phyloP scores from a whole-genome alignment of 2,888 invertebrate species.

The Drosophila parthenogenetica region DNA sequence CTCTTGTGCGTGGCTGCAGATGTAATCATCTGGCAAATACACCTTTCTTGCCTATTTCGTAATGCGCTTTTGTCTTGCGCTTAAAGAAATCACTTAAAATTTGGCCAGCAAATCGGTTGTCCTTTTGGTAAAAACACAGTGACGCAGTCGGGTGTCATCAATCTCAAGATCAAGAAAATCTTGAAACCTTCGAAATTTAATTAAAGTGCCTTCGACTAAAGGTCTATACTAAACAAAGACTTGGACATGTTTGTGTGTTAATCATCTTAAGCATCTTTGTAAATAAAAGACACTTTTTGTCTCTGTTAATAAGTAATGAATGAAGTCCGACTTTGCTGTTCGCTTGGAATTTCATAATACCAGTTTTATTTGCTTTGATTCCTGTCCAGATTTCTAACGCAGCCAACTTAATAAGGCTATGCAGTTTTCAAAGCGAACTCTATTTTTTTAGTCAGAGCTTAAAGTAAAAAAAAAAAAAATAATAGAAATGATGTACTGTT shows the following conservation, averaged over 20 bases:
- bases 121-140: slow-evolving; percentile 11
- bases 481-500: too few relatives aligned
- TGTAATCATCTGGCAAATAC: slow-evolving; percentile 33
- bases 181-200: slow-evolving; percentile 2
- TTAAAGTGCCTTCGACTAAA: slow-evolving; percentile 8
- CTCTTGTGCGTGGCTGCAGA: slow-evolving; percentile 17
- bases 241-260: not conserved
- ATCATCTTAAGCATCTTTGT: not conserved
- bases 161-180: slow-evolving; percentile 23
- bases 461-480: not conserved
- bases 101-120: slow-evolving; percentile 28
- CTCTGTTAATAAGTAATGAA: too few relatives aligned
- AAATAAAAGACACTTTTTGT: not conserved
- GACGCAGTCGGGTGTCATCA: slow-evolving; percentile 7
- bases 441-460: too few relatives aligned
- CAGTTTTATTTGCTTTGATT: not conserved
- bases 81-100: slow-evolving; percentile 25
- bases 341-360: not conserved
- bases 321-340: too few relatives aligned
- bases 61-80: slow-evolving; percentile 24
- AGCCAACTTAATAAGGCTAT: not conserved
- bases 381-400: not conserved
- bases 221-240: not conserved
- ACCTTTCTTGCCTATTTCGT: slow-evolving; percentile 44
- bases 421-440: not conserved